Base-by-base conservation (phyloP, 2,888 invertebrate species). In the Globia sparganii region DNA sequence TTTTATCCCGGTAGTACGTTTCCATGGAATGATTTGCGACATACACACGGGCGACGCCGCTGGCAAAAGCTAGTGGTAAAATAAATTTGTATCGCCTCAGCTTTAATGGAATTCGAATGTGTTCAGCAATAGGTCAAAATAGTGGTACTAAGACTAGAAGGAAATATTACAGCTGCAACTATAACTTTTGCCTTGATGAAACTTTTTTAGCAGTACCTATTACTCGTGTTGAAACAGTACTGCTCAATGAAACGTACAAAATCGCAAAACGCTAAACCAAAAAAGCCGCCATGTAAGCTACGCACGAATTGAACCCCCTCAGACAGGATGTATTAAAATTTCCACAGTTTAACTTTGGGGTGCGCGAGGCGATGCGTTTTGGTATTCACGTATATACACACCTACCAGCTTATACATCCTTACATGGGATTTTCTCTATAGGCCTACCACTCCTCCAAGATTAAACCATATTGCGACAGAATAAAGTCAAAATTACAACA, bases 271-370 rank as follows among this genome's bases (percentile, higher is more conserved):
- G n/a, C 37, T 31, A 6, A 43, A 61, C 31, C 21, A 53, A 75
- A 74, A 80, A 71, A 71, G 8, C 68, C 84, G 67, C 71, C 91
- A 92, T 93, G 91, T 93, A 91, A 92, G 65, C 91, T 81, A 61
- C 69, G 74, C 84, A 72, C 75, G 80, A 83, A 86, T 71, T 68
- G 81, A 88, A 84, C 89, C 86, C 90, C 92, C 90, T 91, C 91
- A 92, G 91, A 92, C 91, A 91, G 93, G 92, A 94, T 89, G 92
- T 94, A 94, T 94, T 94, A 94, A 94, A 94, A 94, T 94, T 94
- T 94, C 92, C 94, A 93, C 91, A 94, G 94, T 93, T 93, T 92
- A 94, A 93, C 92, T 94, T 94, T 93, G 91, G 95, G 94, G 94
- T 88, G 92, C 89, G 92, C 90, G 91, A 88, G 80, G 90, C 90